Evolutionary conservation across 2,113 vertebrate genomes (phyloP), one percentile per base, ranked within the genome.

Genomic region (Parus major): DNA sequence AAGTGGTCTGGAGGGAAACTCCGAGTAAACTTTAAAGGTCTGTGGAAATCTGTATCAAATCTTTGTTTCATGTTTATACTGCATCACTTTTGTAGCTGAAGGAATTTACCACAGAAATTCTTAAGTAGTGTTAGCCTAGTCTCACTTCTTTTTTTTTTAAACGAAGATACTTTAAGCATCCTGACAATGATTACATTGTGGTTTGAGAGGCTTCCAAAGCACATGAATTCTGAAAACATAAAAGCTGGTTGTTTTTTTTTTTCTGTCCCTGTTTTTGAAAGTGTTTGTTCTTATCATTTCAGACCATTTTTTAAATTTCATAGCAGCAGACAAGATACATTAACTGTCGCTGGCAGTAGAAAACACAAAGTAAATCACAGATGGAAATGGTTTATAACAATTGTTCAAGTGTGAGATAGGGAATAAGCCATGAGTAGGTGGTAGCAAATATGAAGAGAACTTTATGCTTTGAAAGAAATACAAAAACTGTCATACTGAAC

Each of bases 381-480:
- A 94, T 93, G 88, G 82, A 94, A 95, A 96, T 75, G 71, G 50
- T 92, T 95, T 92, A 65, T 86, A 95, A 89, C 80, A 95, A 93
- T 95, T 97, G 71, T 50, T 95, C 78, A 88, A 90, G 65, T 91
- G 92, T 97, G 83, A 95, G 46, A 60, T 56, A 90, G 55, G 16
- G 64, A 96, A 94, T 64, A 93, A 87, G 47, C 56, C 3, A 3
- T 60, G 71, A 95, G 68, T 83, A 95, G 71, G 88, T 0, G 0
- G 71, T 41, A 77, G 75, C 53, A 91, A 96, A 92, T 79, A 53
- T 81, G 61, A 88, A 93, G 63, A 93, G 66, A 71, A 88, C 44
- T 63, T 83, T 56, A 60, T 56, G 44, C 42, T 89, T 95, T 88
- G 75, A 71, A 92, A 96, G 39, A 84, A 94, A 92, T 64, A 46